A percentile compares a stretch with the other conserved stretches of the same genome.
Evolutionary conservation across 2,888 invertebrate genomes (phyloP).

Genomic region (Linnaemya vulpina): DNA sequence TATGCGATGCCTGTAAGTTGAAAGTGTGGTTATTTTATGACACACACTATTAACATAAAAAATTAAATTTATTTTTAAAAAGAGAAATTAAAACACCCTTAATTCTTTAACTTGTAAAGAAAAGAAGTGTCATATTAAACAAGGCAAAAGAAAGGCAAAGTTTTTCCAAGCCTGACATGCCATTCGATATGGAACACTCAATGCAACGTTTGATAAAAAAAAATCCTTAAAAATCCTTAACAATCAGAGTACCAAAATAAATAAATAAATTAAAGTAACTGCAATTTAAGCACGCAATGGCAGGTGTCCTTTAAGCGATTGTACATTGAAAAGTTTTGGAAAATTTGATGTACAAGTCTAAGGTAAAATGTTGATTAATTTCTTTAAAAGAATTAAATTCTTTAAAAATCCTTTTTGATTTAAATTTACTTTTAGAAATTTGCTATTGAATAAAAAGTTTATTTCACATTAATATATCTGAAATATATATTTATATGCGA

Average conservation of each 20-base stretch:
- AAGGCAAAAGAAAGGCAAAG: neutral
- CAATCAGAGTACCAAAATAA: neutral
- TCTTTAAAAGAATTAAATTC: neutral
- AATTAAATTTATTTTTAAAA: neutral
- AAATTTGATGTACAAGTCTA: constrained; percentile 38
- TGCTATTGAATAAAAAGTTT: neutral
- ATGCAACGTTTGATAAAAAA: neutral
- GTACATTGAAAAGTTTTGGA: constrained; percentile 21
- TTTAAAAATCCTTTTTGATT: neutral
- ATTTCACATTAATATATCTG: neutral
- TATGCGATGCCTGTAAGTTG: neutral
- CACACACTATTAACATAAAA: neutral
- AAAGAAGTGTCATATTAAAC: constrained; percentile 54
- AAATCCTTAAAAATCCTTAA: constrained; percentile 11
- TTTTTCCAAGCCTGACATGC: constrained; percentile 46
- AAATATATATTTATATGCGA: no score
- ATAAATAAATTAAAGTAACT: neutral
- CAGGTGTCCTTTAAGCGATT: constrained; percentile 2
- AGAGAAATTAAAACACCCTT: neutral
- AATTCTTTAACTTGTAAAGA: constrained; percentile 26
- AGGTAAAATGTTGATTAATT: neutral
- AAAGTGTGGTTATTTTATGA: neutral
- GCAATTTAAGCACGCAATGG: constrained; percentile 55
- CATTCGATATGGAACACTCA: constrained; percentile 11
- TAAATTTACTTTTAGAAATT: neutral